Base-by-base conservation (phyloP, 30 jellyfish, hydroid and myxozoan genomes). In the Aurelia aurita complex sp. Pacific region DNA sequence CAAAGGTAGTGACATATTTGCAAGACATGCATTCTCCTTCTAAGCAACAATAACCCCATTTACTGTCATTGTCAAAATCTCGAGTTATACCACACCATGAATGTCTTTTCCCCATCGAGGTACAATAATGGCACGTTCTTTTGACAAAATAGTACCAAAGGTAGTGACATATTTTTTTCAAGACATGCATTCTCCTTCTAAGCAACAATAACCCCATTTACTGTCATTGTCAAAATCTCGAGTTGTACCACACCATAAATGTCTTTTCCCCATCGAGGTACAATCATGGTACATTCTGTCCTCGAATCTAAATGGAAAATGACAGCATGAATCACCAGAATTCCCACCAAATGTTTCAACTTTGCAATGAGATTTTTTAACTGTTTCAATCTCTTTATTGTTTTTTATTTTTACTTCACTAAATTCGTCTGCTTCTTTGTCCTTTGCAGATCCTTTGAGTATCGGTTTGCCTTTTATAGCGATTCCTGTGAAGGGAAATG, bases 161-260 rank as follows among this genome's bases (percentile, higher is more conserved):
- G 19, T 54, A 69, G 62, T 86, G 74, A 69, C 90, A 81, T 61
- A 0, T 6, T 19, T 12, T 59, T 0, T n/a, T 53, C 33, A 46
- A 2, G 71, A 40, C 46, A 55, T 77, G 83, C 97, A 89, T 59
- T 89, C 97, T 17, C 83, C 83, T 10, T 68, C 84, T 38, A 18
- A 64, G 59, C 97, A 89, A 54, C 97, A 89, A 43, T 71, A 89
- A 10, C 91, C 97, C 97, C 97, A 89, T 64, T 19, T 34, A 14
- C 69, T 64, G 82, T 89, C 97, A 10, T 43, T 59, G 74, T 89
- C 97, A 66, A 64, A 89, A 46, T 89, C 72, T 11, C 76, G 84
- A 13, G 97, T 89, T 59, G 92, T 81, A 0, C 85, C 89, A 81
- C 97, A 89, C 97, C 97, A 89, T 23, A 68, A 63, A 36, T 89